Evolutionary conservation across 2,113 vertebrate species (phyloP).

Genomic region (Oplegnathus fasciatus): DNA sequence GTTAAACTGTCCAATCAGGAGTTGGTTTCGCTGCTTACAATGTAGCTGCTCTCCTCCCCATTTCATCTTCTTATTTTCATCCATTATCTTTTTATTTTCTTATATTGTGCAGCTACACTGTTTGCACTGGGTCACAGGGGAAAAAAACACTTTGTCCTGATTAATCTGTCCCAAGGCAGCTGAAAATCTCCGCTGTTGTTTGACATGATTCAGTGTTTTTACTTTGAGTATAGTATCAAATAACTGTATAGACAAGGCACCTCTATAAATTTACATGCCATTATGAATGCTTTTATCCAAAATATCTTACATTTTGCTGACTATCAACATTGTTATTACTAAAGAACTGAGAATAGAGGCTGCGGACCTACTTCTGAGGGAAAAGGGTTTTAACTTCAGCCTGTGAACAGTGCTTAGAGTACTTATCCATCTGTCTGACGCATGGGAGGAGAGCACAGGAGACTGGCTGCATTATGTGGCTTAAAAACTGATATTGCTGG

Average conservation of each 20-base stretch:
- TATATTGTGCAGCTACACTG: background rate
- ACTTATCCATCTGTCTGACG: constrained; percentile 33
- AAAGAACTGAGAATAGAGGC: constrained; percentile 4
- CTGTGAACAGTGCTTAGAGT: constrained; percentile 20
- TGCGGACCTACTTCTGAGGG: background rate
- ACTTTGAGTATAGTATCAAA: background rate
- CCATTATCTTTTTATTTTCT: background rate
- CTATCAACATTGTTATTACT: background rate
- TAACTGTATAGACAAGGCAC: background rate
- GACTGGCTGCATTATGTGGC: constrained; percentile 31
- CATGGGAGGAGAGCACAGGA: constrained; percentile 21
- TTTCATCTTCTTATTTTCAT: too few relatives aligned
- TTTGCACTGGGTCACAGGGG: background rate
- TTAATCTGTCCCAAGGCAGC: background rate
- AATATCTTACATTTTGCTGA: background rate
- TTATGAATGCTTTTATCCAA: background rate
- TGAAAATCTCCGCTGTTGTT: background rate
- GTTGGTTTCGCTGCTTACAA: too few relatives aligned
- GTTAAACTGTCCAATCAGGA: too few relatives aligned
- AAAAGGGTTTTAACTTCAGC: constrained; percentile 36
- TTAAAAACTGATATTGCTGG: constrained; percentile 36
- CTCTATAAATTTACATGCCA: background rate
- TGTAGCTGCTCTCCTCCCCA: too few relatives aligned
- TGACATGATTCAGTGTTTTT: background rate
- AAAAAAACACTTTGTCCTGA: background rate